Evolutionary conservation across 92 coral and sea anemone species (phyloP).

Genomic region (Galaxea fascicularis): DNA sequence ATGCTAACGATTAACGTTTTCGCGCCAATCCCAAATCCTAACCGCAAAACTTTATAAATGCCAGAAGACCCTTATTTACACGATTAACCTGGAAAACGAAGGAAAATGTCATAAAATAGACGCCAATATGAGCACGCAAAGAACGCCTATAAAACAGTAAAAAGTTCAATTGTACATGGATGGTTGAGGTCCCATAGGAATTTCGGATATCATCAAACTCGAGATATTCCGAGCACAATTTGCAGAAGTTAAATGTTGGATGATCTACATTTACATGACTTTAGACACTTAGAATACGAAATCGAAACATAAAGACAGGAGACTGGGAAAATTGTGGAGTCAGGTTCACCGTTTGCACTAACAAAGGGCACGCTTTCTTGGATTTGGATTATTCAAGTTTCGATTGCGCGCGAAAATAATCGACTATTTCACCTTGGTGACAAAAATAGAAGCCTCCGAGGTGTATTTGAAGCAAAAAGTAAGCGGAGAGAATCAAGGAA

Average conservation of each 20-base stretch:
- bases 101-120: background rate
- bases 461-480: background rate
- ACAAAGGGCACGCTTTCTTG: too few relatives aligned
- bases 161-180: too few relatives aligned
- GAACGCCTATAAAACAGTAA: too few relatives aligned
- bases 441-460: background rate
- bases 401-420: slow-evolving; percentile 23
- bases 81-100: background rate
- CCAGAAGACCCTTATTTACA: background rate
- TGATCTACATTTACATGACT: too few relatives aligned
- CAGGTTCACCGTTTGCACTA: background rate
- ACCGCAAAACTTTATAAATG: too few relatives aligned
- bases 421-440: background rate
- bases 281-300: background rate
- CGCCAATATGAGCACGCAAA: too few relatives aligned
- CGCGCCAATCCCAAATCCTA: background rate
- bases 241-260: too few relatives aligned
- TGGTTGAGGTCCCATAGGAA: too few relatives aligned
- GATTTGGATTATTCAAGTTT: background rate
- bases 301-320: background rate
- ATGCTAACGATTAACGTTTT: background rate
- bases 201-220: too few relatives aligned
- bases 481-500: background rate
- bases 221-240: too few relatives aligned
- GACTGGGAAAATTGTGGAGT: background rate